Percentiles rank a stretch among this genome's conserved stretches.
Evolutionary conservation across 2,888 invertebrate species (phyloP).

Genomic region (Tetanocera ferruginea): DNA sequence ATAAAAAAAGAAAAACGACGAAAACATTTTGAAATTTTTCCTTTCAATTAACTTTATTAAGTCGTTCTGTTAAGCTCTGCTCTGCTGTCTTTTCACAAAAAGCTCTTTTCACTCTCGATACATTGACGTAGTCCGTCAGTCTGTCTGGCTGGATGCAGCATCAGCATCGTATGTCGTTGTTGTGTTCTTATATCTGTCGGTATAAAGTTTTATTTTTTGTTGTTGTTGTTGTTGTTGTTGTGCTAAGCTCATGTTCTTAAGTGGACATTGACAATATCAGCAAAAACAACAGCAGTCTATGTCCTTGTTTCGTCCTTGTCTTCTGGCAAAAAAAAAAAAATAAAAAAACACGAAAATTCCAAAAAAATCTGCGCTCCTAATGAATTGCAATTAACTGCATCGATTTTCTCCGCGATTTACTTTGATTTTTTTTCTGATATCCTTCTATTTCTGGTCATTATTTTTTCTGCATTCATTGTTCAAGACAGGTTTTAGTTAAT

Average conservation of each 20-base stretch:
- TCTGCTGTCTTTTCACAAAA: background rate
- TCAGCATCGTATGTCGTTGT: background rate
- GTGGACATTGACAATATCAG: background rate
- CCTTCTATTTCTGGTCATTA: background rate
- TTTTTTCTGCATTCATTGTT: background rate
- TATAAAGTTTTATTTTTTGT: background rate
- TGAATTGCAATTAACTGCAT: constrained; percentile 32
- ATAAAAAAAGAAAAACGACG: background rate
- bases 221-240: no score
- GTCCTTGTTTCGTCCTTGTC: background rate
- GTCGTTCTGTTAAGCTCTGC: background rate
- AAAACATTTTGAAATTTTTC: background rate
- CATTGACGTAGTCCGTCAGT: background rate
- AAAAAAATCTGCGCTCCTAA: background rate
- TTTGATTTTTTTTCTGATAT: background rate
- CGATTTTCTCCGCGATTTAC: constrained; percentile 14
- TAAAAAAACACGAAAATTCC: no score
- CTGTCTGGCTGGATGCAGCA: no score
- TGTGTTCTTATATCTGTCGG: background rate
- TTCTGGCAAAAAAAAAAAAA: background rate
- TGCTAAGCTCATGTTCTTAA: background rate
- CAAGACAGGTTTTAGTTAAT: background rate
- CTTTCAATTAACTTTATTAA: constrained; percentile 29
- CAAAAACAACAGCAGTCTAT: background rate
- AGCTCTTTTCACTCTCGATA: background rate